These are phyloP conservation scores for Myzus persicae DNA, from an alignment of 1,140 invertebrate species.

Conservation along the genomic window DNA sequence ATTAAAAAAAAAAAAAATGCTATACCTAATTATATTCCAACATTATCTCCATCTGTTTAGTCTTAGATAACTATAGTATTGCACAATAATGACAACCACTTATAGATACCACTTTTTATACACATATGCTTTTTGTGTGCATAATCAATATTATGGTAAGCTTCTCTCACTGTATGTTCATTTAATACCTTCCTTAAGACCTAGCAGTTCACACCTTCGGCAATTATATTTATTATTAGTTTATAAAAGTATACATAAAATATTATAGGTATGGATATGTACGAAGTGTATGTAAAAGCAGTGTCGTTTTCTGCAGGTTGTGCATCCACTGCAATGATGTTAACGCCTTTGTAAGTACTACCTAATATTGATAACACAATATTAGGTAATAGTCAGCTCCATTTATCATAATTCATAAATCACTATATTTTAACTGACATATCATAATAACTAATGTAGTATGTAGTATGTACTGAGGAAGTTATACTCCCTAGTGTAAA, in stretches of 20 bases:
- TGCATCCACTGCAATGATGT: slow-evolving; percentile 40
- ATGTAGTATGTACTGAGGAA: neutral
- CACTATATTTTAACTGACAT: too few species aligned
- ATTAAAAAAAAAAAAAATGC: neutral
- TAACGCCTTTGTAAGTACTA: slow-evolving; percentile 48
- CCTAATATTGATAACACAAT: neutral
- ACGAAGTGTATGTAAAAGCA: neutral
- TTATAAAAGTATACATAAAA: neutral
- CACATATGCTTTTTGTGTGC: neutral
- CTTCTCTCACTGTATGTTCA: neutral
- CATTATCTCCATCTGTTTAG: neutral
- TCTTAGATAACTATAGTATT: neutral
- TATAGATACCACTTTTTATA: neutral
- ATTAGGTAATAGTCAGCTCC: neutral
- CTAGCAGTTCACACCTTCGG: neutral
- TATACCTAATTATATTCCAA: neutral
- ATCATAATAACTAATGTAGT: too few species aligned
- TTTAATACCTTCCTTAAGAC: neutral
- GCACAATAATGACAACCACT: neutral
- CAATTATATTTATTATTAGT: neutral
- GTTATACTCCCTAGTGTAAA: too few species aligned
- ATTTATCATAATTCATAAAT: too few species aligned
- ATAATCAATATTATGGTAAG: neutral
- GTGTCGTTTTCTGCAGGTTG: slow-evolving; percentile 28
- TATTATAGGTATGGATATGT: neutral